A percentile compares a stretch with the other conserved stretches of the same genome.
Conservation (phyloP, 2,797 vertebrate genomes). For the Acrossocheilus fasciatus region DNA sequence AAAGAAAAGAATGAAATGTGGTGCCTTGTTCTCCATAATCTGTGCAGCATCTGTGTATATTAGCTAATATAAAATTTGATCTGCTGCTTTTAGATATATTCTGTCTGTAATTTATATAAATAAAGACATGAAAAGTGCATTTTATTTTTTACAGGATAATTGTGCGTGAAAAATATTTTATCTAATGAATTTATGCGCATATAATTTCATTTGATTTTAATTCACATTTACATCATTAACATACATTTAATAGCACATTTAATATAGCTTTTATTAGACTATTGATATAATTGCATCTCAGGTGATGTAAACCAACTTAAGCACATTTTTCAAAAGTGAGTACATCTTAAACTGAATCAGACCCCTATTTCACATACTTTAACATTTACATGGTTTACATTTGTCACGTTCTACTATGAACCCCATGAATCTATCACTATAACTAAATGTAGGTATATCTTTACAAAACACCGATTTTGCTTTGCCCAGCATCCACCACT, state of each 20-base stretch:
- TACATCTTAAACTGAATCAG: conserved; percentile 7
- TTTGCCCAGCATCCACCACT: neutral
- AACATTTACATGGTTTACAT: neutral
- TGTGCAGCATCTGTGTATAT: neutral
- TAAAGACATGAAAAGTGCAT: neutral
- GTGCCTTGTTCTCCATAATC: neutral
- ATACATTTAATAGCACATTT: neutral
- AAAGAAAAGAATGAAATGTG: neutral
- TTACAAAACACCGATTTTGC: neutral
- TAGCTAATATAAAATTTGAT: neutral
- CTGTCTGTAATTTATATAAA: neutral
- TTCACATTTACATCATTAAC: neutral
- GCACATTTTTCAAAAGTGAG: neutral
- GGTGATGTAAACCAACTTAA: neutral
- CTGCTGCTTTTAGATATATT: neutral
- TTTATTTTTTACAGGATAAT: neutral
- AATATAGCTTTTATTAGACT: neutral
- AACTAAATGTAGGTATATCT: neutral
- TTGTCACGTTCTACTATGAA: neutral
- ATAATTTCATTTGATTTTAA: neutral
- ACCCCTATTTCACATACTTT: neutral
- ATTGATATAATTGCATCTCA: neutral
- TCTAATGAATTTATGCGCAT: neutral
- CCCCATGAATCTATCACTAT: neutral
- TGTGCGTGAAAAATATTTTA: neutral